phyloP scores from a whole-genome alignment of 1,140 invertebrate species.

The Ganaspis sp. region DNA sequence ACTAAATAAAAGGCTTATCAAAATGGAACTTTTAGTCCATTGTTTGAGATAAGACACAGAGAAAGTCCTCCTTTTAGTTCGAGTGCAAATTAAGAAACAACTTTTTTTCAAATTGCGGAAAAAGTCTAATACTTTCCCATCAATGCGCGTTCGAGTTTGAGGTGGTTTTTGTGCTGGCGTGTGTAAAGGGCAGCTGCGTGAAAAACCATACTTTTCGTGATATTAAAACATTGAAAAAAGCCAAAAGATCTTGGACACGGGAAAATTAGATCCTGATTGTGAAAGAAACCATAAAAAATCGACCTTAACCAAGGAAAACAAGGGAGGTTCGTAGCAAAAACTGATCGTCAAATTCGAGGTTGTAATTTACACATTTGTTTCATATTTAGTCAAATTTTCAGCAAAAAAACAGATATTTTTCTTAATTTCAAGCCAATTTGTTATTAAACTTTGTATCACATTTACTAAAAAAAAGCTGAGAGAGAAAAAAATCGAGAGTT shows the following conservation, averaged over 20 bases:
- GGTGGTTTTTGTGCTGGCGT: slow-evolving; percentile 51
- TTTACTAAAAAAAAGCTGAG: no score
- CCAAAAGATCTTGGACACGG: background rate
- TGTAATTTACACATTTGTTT: background rate
- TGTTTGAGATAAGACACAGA: background rate
- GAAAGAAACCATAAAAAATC: background rate
- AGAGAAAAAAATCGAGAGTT: background rate
- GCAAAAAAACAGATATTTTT: background rate
- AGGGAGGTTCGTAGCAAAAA: background rate
- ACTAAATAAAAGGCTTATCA: slow-evolving; percentile 35
- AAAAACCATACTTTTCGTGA: slow-evolving; percentile 42
- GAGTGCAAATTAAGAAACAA: background rate
- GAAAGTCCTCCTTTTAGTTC: background rate
- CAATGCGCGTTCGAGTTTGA: slow-evolving; percentile 46
- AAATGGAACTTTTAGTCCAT: background rate
- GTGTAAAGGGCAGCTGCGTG: slow-evolving; percentile 42
- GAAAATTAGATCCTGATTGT: background rate
- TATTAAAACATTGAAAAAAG: slow-evolving; percentile 32
- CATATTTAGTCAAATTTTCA: slow-evolving; percentile 30
- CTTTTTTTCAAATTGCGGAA: background rate
- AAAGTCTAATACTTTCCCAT: background rate
- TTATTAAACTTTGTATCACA: no score
- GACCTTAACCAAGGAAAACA: background rate
- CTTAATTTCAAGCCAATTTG: no score
- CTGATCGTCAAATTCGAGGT: background rate